Base-by-base conservation (phyloP, 2,888 invertebrate species). In the Ligdia adustata region DNA sequence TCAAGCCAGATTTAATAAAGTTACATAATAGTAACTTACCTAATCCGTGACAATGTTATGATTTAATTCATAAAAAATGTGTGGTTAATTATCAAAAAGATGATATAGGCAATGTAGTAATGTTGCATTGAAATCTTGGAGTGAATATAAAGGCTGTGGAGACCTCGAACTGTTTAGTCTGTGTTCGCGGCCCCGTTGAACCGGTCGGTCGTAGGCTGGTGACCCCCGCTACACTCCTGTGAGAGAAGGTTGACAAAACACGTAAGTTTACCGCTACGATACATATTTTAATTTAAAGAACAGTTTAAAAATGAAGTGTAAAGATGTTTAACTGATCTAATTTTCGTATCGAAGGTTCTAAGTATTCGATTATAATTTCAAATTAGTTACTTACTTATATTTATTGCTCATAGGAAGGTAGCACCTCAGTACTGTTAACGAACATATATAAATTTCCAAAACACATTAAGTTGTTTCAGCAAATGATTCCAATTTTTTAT, bases 141-240 rank as follows among this genome's bases (percentile, higher is more conserved):
- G 40, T 37, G 72, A 69, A 83, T 81, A 86, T 80, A 79, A 87
- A 85, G 80, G 79, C 70, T 72, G 62, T 45, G 55, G 66, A 80
- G 80, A 76, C 79, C 78, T 79, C 81, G 74, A 75, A 78, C 77
- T 71, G 82, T 80, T 86, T 84, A 89, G 88, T 89, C 78, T 75
- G 75, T 71, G 70, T 61, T 63, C 69, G 75, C 74, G 73, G 71
- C 70, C 72, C 66, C 72, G 69, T 60, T 67, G 69, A 74, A 82
- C 76, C 81, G 80, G 87, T 84, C 82, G 86, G 86, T 83, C 81
- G 86, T 69, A 60, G 60, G 57, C 59, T 61, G 18, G 22, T 35
- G 48, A 64, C 60, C 61, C 71, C 75, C 26, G 5, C 77, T 70
- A 67, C 44, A 38, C 48, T 38, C 49, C n/a, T n/a, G n/a, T n/a